Evolutionary conservation across 2,113 vertebrate genomes (phyloP), one percentile per base, ranked within the genome.

Genomic region (Marmota monax): DNA sequence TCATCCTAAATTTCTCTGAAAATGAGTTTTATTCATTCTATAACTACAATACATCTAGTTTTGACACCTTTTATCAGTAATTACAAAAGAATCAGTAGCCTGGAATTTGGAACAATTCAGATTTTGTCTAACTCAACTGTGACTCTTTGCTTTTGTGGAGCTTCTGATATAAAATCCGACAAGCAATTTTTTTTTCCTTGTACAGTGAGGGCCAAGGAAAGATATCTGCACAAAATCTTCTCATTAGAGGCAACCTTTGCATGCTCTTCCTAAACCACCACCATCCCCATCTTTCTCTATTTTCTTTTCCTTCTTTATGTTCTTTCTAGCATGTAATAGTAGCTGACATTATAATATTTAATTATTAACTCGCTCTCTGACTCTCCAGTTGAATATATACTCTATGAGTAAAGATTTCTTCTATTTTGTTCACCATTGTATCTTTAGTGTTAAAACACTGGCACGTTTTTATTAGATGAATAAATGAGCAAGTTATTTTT

Each of bases 1-100:
- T 97, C 25, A 76, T 45, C 93, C 90, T 65, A 67, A 29, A 94
- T 97, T 97, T 97, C 89, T 97, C 45, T 92, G 1, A 7, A 90
- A 97, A 74, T 48, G 34, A 42, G 23, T 84, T 98, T 94, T 97
- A 89, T 92, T 98, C 92, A 95, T 94, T 77, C 73, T 88, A 9
- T 91, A 95, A 84, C 74, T 73, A 12, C 70, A 97, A 92, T 92
- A 83, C 32, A 93, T 96, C 32, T 73, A 95, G 12, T 63, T 98
- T 97, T 94, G 97, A 91, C 63, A 90, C 34, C 95, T 76, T 53
- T 90, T 98, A 82, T 69, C 93, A 96, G 95, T 93, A 98, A 97
- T 97, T 97, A 97, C 78, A 93, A 94, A 97, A 92, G 34, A 90
- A 83, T 76, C 63, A 94, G 56, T 34, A 67, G 92, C 97, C 67